Base-by-base conservation (phyloP, 2,888 invertebrate species). In the Aproaerema taeniolella region DNA sequence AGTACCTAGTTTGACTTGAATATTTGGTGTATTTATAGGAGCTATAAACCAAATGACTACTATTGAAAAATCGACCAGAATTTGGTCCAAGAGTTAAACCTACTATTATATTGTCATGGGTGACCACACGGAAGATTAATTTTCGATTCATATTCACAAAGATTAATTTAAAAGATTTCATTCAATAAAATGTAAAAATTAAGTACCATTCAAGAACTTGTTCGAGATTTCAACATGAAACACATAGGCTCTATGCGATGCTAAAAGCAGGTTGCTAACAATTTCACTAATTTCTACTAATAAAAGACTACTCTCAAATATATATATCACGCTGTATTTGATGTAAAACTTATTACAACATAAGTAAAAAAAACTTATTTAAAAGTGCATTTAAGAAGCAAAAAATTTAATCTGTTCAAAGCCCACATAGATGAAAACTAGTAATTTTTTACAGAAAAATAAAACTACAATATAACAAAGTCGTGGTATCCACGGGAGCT, bases 251-350 rank as follows among this genome's bases (percentile, higher is more conserved):
- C 76, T 81, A 80, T 53, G 65, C 78, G 66, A 67, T 56, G 67
- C 78, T 80, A 81, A 60, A 80, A 81, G 77, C 74, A 54, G 69
- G 66, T 61, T 61, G 63, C 64, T 49, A 67, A 64, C 59, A 57
- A 58, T 53, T 52, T 53, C 45, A n/a, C 46, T 57, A 64, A 55
- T 36, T n/a, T 58, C 57, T 67, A 70, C 53, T 60, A 71, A 70
- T 68, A 69, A 72, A 76, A 75, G 61, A 67, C 67, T 63, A 64
- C 45, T 60, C 54, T 67, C 61, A 70, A 70, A 74, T 72, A 71
- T 73, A 64, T 71, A 69, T 71, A 74, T 66, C 71, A 78, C 71
- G 71, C 73, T 82, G 75, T 78, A 80, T 80, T 78, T 76, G 69
- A 76, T 73, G 67, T 73, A 73, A 72, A 78, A 72, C 65, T 73